Base-by-base conservation (phyloP, 1,140 invertebrate species). In the Aphaenogaster floridana region DNA sequence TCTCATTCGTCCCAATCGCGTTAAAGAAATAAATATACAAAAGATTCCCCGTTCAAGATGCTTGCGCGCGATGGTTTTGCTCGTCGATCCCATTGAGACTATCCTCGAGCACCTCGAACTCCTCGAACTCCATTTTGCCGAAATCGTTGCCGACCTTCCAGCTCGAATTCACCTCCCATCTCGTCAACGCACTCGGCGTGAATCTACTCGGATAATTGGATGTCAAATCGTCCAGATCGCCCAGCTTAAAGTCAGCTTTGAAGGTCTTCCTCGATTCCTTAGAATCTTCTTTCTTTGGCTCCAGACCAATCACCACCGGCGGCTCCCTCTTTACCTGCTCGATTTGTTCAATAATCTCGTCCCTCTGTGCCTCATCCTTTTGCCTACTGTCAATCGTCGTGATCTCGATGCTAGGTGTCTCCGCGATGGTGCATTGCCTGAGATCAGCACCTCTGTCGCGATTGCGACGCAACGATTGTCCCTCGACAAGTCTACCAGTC, bases 91-190 rank as follows among this genome's bases (percentile, higher is more conserved):
- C 96, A 93, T 96, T 96, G 89, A 96, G 94, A 94, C 96, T 96
- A 93, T 97, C 96, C 92, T 97, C 96, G 90, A 97, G 94, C 59
- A 98, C 96, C 95, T 98, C 97, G 88, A 98, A 98, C 86, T 97
- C 97, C 94, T 98, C 97, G 86, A 98, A 98, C 91, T 98, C 97
- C 96, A 98, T 98, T 88, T 98, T 97, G 8, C 97, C 97, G 90
- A 97, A 97, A 91, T 97, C 97, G 72, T 96, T 96, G 5, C 95
- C 90, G 5, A 90, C 89, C 15, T 91, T 94, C 94, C 94, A 95
- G 36, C 86, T 93, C 28, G 94, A 93, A 85, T 95, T 95, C 6
- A 95, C 87, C 45, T 95, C 94, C 95, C 95, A 95, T 57, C 92
- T 93, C 1, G 87, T 94, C n/a, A 95, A 69, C 0, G 95, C 94